Conservation (phyloP, 2,797 vertebrate genomes). For the Sphaeramia orbicularis region DNA sequence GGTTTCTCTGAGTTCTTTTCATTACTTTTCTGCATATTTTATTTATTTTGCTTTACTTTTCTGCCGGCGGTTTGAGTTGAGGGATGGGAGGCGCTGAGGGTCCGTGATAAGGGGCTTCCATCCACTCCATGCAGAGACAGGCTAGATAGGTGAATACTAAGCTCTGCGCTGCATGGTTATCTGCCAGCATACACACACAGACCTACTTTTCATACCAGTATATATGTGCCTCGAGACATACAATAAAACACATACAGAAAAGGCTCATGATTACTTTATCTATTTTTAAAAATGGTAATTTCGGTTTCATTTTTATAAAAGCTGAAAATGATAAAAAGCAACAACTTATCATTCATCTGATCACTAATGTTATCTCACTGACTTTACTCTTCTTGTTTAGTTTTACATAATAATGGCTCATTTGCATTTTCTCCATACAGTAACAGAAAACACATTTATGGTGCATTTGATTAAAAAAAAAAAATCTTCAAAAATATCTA, state of each 20-base stretch:
- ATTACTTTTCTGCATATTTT: conserved; percentile 40
- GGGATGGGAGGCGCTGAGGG: conserved; percentile 70
- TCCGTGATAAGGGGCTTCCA: conserved; percentile 79
- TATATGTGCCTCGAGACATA: conserved; percentile 4
- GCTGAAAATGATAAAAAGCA: too few species aligned
- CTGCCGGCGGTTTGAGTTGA: conserved; percentile 59
- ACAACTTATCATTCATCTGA: too few species aligned
- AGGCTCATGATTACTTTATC: neutral
- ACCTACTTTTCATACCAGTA: conserved; percentile 21
- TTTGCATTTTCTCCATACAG: too few species aligned
- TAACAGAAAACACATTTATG: too few species aligned
- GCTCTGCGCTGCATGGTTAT: conserved; percentile 68
- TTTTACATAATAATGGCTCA: too few species aligned
- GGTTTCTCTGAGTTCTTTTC: conserved; percentile 29
- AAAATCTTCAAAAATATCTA: too few species aligned
- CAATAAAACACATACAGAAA: conserved; percentile 1
- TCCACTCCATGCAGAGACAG: conserved; percentile 57
- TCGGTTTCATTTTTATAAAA: too few species aligned
- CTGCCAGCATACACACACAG: conserved; percentile 45
- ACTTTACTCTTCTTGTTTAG: too few species aligned
- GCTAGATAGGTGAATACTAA: conserved; percentile 70
- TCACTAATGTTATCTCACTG: too few species aligned
- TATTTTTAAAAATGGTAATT: neutral
- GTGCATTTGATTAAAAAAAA: too few species aligned
- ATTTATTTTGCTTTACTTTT: conserved; percentile 47